phyloP scores from a whole-genome alignment of 2,888 invertebrate species.

The Dryococelus australis region DNA sequence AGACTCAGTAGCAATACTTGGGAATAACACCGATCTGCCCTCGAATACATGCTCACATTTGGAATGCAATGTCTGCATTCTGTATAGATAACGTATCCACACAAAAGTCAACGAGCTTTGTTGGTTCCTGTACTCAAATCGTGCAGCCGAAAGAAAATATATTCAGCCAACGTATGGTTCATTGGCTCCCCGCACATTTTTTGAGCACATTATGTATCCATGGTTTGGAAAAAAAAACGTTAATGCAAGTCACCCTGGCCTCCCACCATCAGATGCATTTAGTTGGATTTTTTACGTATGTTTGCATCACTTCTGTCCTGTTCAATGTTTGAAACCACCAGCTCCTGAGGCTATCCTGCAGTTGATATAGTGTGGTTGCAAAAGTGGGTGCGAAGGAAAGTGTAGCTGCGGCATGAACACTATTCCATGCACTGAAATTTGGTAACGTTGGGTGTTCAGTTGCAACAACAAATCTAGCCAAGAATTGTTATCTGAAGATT shows the following conservation, averaged over 20 bases:
- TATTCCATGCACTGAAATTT: background rate
- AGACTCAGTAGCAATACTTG: background rate
- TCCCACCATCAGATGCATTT: background rate
- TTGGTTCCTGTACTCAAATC: conserved; percentile 8
- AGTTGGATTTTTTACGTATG: background rate
- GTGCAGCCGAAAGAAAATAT: background rate
- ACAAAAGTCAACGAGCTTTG: background rate
- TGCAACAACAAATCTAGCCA: background rate
- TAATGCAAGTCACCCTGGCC: conserved; percentile 1
- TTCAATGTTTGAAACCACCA: background rate
- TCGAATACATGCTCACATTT: background rate
- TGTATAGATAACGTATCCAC: background rate
- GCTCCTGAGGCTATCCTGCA: background rate
- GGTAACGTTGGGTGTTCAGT: background rate
- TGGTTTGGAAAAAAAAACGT: background rate
- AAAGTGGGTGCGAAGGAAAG: background rate
- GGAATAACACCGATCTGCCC: conserved; percentile 16
- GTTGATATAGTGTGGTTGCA: conserved; percentile 6
- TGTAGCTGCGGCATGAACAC: conserved; percentile 23
- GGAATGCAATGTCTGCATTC: conserved; percentile 12
- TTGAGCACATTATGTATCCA: conserved; percentile 12
- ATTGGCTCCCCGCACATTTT: background rate
- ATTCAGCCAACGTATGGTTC: conserved; percentile 9
- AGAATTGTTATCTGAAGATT: background rate
- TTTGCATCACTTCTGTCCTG: background rate